Conservation (phyloP, 2,888 invertebrate genomes). For the Fabriciana adippe region DNA sequence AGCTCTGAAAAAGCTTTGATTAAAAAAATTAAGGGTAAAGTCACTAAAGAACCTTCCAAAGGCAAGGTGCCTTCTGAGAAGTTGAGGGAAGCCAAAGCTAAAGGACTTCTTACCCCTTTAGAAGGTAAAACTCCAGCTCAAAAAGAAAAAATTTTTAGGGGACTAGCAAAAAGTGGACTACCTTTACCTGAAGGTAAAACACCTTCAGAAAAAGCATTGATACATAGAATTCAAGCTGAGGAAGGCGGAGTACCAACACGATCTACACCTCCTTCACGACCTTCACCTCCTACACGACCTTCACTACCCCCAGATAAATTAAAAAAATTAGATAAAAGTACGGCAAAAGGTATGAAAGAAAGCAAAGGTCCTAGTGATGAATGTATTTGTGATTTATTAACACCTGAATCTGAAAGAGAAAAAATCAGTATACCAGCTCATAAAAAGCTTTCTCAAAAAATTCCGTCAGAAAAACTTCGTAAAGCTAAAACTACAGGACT, state of each 20-base stretch:
- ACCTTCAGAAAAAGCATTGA: slow-evolving; percentile 42
- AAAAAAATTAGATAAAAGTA: slow-evolving; percentile 40
- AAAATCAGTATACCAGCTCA: not conserved
- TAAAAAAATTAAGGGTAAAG: slow-evolving; percentile 24
- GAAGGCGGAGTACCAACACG: not conserved
- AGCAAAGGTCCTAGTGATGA: slow-evolving; percentile 50
- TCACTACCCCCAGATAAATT: slow-evolving; percentile 37
- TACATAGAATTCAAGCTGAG: slow-evolving; percentile 44
- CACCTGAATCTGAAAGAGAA: slow-evolving; percentile 39
- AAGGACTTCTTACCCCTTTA: slow-evolving; percentile 41
- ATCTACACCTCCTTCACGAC: slow-evolving; percentile 23
- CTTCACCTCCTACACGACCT: slow-evolving; percentile 31
- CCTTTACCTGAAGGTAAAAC: slow-evolving; percentile 45
- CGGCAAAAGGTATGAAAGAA: slow-evolving; percentile 48
- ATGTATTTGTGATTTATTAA: slow-evolving; percentile 48
- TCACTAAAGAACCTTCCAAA: not conserved
- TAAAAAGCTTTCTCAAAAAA: slow-evolving; percentile 11
- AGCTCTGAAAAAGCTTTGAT: slow-evolving; percentile 34
- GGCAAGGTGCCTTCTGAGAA: slow-evolving; percentile 32
- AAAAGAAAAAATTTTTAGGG: slow-evolving; percentile 49
- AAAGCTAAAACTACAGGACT: slow-evolving; percentile 37
- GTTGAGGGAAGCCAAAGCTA: slow-evolving; percentile 38
- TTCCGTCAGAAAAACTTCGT: slow-evolving; percentile 34
- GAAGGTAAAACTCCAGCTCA: slow-evolving; percentile 47
- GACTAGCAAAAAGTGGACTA: slow-evolving; percentile 43